Conservation (phyloP, 2,888 invertebrate species). For the Melanchra persicariae region DNA sequence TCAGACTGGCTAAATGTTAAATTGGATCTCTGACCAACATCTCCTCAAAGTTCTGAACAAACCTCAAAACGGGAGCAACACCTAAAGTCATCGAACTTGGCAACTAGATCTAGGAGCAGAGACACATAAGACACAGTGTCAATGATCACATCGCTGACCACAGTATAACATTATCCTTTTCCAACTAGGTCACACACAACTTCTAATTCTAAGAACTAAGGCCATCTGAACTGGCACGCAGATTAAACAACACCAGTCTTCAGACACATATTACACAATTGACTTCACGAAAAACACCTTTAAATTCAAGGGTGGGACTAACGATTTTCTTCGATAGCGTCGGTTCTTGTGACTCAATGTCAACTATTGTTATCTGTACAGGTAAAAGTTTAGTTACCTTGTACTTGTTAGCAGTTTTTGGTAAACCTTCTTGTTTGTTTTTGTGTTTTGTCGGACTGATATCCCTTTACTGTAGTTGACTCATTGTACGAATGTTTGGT, state of each 20-base stretch:
- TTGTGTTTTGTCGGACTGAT: constrained; percentile 12
- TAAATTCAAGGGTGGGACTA: constrained; percentile 63
- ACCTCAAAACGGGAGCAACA: background rate
- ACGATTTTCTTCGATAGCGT: constrained; percentile 68
- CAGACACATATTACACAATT: constrained; percentile 53
- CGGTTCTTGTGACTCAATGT: constrained; percentile 72
- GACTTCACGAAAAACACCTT: constrained; percentile 58
- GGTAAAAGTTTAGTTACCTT: constrained; percentile 74
- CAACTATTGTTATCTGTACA: constrained; percentile 74
- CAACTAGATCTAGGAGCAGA: constrained; percentile 28
- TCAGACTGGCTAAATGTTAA: background rate
- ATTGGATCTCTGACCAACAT: background rate
- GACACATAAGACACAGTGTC: constrained; percentile 13
- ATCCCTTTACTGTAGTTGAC: background rate
- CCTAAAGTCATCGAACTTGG: constrained; percentile 10
- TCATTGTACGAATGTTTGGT: constrained; percentile 14
- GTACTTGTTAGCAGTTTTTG: constrained; percentile 66
- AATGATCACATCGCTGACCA: constrained; percentile 25
- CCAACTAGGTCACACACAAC: constrained; percentile 36
- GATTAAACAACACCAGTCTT: constrained; percentile 39
- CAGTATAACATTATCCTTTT: constrained; percentile 35
- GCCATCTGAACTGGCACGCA: constrained; percentile 15
- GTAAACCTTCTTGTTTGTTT: constrained; percentile 34
- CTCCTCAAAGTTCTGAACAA: background rate
- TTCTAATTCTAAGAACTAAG: constrained; percentile 29